Conservation (phyloP, 2,113 vertebrate species). For the Corvus moneduloides region DNA sequence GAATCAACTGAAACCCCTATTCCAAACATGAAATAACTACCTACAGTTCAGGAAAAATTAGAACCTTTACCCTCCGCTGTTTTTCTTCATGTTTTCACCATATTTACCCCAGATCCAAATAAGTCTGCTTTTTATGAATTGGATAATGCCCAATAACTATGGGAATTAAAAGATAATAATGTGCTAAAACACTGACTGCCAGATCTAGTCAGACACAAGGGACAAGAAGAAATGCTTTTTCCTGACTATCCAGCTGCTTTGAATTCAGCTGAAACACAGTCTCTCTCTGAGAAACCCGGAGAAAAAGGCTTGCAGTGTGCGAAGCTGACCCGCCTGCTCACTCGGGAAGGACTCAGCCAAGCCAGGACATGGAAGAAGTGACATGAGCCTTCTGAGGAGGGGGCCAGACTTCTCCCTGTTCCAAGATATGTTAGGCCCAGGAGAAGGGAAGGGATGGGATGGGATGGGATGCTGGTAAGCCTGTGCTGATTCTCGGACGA, state of each 20-base stretch:
- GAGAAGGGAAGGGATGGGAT: neutral
- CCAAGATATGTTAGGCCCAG: neutral
- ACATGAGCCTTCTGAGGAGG: neutral
- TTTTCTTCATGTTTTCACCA: neutral
- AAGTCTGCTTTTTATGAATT: slow-evolving; percentile 18
- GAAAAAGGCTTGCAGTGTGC: neutral
- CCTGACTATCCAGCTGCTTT: slow-evolving; percentile 56
- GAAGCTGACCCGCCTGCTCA: neutral
- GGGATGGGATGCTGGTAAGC: neutral
- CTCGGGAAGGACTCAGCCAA: neutral
- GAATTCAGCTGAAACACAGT: slow-evolving; percentile 36
- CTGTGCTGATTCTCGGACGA: neutral
- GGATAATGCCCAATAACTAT: slow-evolving; percentile 42
- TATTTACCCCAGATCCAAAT: neutral
- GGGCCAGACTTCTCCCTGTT: neutral
- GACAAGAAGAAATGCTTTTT: slow-evolving; percentile 52
- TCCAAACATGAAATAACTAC: neutral
- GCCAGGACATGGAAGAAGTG: slow-evolving; percentile 17
- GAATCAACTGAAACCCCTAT: neutral
- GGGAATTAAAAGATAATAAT: slow-evolving; percentile 52
- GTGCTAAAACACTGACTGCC: slow-evolving; percentile 46
- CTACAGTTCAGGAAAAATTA: neutral
- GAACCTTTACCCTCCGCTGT: neutral
- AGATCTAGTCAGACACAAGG: slow-evolving; percentile 47
- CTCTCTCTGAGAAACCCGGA: neutral